Percentiles rank a stretch among this genome's conserved stretches.
Conservation (phyloP, 1,140 invertebrate genomes). For the Ceratosolen solmsi region DNA sequence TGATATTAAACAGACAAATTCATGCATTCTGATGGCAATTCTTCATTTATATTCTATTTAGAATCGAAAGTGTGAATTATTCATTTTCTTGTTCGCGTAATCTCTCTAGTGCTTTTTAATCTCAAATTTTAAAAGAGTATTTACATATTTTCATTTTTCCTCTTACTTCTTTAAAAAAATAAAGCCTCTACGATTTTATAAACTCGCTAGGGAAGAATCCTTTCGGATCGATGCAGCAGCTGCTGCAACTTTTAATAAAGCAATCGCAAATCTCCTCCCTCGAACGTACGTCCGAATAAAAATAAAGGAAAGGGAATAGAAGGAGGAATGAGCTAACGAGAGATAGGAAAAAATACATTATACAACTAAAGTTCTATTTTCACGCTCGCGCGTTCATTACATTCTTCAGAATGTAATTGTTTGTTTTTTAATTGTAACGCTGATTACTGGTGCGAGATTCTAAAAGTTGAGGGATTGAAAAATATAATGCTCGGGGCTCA, state of each 20-base stretch:
- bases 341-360: not conserved
- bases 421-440: not conserved
- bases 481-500: not conserved
- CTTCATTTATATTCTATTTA: too few relatives aligned
- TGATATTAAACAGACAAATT: too few relatives aligned
- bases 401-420: not conserved
- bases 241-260: slow-evolving; percentile 62
- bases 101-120: not conserved
- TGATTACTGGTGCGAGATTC: not conserved
- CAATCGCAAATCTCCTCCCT: slow-evolving; percentile 58
- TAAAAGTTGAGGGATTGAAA: not conserved
- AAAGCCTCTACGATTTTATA: slow-evolving; percentile 49
- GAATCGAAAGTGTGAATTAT: too few relatives aligned
- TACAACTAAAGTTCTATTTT: too few relatives aligned
- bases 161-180: not conserved
- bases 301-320: not conserved
- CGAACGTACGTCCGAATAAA: slow-evolving; percentile 16
- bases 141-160: not conserved
- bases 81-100: too few relatives aligned
- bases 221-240: slow-evolving; percentile 52
- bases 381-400: not conserved
- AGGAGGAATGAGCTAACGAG: not conserved
- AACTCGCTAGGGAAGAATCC: slow-evolving; percentile 48
- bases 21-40: too few relatives aligned
- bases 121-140: not conserved